A percentile compares a stretch with the other conserved stretches of the same genome.
Evolutionary conservation across 2,888 invertebrate species (phyloP).

Genomic region (Pocota personata): DNA sequence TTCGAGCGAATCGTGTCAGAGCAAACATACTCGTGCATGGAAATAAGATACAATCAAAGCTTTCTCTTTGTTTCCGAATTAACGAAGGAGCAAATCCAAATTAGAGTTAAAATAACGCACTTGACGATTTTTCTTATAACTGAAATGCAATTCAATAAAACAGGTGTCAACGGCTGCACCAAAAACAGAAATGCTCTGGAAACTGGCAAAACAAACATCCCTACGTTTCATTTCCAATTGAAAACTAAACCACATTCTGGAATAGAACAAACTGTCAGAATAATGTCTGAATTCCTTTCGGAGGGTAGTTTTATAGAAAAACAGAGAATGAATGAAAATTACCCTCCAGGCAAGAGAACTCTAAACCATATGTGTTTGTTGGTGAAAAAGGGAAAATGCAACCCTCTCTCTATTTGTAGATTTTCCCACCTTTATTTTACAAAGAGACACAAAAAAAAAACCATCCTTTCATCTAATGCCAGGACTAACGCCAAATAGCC

Average conservation of each 20-base stretch:
- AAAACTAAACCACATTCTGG: not conserved
- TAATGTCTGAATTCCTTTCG: conserved; percentile 32
- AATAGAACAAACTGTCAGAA: conserved; percentile 60
- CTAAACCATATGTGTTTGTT: conserved; percentile 27
- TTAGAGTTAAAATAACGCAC: too few species aligned
- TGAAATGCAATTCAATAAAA: not conserved
- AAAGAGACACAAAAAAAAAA: not conserved
- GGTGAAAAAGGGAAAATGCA: conserved; percentile 63
- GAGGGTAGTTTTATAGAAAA: not conserved
- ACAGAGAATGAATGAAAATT: conserved; percentile 51
- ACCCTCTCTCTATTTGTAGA: not conserved
- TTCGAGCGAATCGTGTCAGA: too few species aligned
- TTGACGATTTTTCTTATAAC: too few species aligned
- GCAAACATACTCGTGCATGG: too few species aligned
- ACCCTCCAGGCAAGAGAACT: conserved; percentile 23
- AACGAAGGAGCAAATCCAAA: too few species aligned
- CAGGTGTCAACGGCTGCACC: conserved; percentile 13
- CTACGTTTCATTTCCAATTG: conserved; percentile 52
- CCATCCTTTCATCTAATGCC: conserved; percentile 43
- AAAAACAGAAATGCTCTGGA: not conserved
- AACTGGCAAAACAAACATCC: conserved; percentile 56
- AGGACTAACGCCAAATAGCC: not conserved
- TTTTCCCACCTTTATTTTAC: conserved; percentile 4
- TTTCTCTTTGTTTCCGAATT: too few species aligned
- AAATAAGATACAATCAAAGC: too few species aligned